Percentiles rank a stretch among this genome's conserved stretches.
Conservation (phyloP, 2,797 vertebrate genomes). For the Alectoris magna region DNA sequence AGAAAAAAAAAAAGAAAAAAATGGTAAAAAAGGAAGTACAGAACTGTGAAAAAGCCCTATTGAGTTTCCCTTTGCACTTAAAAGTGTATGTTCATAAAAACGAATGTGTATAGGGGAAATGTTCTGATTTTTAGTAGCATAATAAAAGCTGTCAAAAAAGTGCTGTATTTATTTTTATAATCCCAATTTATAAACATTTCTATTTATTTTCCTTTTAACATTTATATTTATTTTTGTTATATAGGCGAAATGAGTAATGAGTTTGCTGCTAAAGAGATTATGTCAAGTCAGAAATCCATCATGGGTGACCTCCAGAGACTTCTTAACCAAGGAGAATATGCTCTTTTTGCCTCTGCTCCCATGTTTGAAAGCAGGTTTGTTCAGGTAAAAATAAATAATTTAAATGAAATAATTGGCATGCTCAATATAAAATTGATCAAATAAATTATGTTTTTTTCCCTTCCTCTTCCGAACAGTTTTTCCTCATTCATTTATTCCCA, state of each 20-base stretch:
- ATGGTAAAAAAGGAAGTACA: neutral
- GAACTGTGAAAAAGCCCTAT: neutral
- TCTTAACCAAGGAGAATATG: slow-evolving; percentile 64
- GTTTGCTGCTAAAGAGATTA: neutral
- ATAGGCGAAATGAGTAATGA: slow-evolving; percentile 54
- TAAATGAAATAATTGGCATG: neutral
- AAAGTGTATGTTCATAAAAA: neutral
- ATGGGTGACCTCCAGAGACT: slow-evolving; percentile 55
- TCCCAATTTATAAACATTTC: neutral
- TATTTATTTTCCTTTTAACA: neutral
- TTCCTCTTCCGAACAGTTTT: neutral
- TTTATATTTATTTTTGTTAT: slow-evolving; percentile 4
- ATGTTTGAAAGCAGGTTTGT: slow-evolving; percentile 75
- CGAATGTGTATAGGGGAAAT: neutral
- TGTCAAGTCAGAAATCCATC: neutral
- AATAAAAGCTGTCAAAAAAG: neutral
- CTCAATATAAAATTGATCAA: neutral
- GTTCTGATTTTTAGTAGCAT: neutral
- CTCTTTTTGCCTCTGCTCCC: slow-evolving; percentile 49
- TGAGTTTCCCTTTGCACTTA: neutral
- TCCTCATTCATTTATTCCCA: neutral
- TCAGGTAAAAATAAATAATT: slow-evolving; percentile 65
- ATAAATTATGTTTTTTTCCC: neutral
- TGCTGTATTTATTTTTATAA: neutral
- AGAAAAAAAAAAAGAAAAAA: neutral